Conservation (phyloP, 1,140 invertebrate genomes). For the Trachymyrmex cornetzi region DNA sequence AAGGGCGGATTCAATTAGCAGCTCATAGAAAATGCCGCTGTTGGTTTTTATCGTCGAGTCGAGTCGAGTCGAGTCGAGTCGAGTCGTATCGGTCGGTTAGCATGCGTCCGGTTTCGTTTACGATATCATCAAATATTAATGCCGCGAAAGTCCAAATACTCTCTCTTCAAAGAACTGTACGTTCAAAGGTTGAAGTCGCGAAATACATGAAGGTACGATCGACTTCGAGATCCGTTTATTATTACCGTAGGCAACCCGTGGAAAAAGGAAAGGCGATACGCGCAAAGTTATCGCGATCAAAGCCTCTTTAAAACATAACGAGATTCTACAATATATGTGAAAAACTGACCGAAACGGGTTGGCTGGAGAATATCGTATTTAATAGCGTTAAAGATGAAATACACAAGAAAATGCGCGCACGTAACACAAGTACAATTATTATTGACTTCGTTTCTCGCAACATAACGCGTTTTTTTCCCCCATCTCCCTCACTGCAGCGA, state of each 20-base stretch:
- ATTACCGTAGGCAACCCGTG: conserved; percentile 22
- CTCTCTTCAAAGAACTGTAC: conserved; percentile 65
- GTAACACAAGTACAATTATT: conserved; percentile 25
- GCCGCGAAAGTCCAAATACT: conserved; percentile 26
- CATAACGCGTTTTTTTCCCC: neutral
- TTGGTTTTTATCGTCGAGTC: conserved; percentile 33
- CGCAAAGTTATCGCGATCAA: conserved; percentile 44
- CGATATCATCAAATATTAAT: conserved; percentile 73
- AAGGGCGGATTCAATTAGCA: conserved; percentile 59
- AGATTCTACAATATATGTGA: conserved; percentile 19
- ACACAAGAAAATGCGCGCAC: neutral
- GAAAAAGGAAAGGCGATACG: conserved; percentile 7
- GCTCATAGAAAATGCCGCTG: conserved; percentile 50
- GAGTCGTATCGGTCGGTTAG: conserved; percentile 11
- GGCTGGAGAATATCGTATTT: conserved; percentile 32
- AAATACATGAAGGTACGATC: conserved; percentile 45
- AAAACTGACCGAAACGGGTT: neutral
- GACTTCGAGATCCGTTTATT: conserved; percentile 61
- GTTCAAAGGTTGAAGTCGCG: conserved; percentile 56
- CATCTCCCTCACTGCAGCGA: neutral
- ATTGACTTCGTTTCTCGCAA: conserved; percentile 38
- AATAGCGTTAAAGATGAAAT: conserved; percentile 14
- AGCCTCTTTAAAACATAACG: conserved; percentile 53
- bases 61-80: conserved; percentile 14
- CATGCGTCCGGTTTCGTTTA: conserved; percentile 52